Conservation (phyloP, 2,888 invertebrate species). For the Ichneumoninae sp. region DNA sequence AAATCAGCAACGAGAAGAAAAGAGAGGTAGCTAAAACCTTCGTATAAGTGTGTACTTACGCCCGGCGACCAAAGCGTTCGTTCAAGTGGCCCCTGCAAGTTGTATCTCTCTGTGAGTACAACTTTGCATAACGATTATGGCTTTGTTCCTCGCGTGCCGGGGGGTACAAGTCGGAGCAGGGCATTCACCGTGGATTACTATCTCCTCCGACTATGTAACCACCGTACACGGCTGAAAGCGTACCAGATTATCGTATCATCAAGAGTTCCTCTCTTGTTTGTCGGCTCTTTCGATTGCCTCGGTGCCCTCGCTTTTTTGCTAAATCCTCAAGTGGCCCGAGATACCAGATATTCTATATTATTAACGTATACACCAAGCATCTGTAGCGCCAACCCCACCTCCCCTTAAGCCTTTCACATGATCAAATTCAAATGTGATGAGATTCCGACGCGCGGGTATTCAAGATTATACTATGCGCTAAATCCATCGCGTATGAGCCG, state of each 20-base stretch:
- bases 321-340: not conserved
- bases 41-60: slow-evolving; percentile 56
- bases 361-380: not conserved
- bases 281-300: not conserved
- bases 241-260: slow-evolving; percentile 12
- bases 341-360: not conserved
- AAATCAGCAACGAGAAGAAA: not conserved
- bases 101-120: slow-evolving; percentile 73
- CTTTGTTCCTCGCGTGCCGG: slow-evolving; percentile 71
- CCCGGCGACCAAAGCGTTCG: slow-evolving; percentile 60
- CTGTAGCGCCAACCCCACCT: too few relatives aligned
- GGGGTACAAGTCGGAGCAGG: slow-evolving; percentile 10
- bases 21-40: not conserved
- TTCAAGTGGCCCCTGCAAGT: slow-evolving; percentile 70
- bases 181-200: slow-evolving; percentile 38
- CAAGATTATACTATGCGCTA: slow-evolving; percentile 10
- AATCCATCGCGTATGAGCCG: slow-evolving; percentile 18
- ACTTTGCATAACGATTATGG: slow-evolving; percentile 80
- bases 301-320: not conserved
- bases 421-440: slow-evolving; percentile 57
- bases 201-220: slow-evolving; percentile 43
- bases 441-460: slow-evolving; percentile 8
- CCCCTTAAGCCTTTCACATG: slow-evolving; percentile 21
- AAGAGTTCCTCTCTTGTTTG: slow-evolving; percentile 1
- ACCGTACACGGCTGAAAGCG: slow-evolving; percentile 39